These are phyloP conservation scores for Pterocles burchelli DNA, from an alignment of 2,113 vertebrate species.

Conservation along the genomic window DNA sequence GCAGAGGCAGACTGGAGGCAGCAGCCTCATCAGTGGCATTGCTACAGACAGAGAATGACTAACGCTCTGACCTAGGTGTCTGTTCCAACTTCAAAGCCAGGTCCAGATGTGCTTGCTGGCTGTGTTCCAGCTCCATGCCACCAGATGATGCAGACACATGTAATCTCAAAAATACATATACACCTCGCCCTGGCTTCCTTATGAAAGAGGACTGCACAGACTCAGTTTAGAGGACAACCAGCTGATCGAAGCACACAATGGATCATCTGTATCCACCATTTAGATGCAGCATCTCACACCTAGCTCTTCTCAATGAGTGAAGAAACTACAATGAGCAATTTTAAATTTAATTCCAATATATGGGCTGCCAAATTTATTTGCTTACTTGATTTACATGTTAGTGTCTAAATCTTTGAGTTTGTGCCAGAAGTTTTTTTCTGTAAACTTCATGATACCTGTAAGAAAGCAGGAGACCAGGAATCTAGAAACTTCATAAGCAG, in stretches of 20 bases:
- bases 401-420: background rate
- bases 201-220: background rate
- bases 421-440: background rate
- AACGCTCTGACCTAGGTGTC: background rate
- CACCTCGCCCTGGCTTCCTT: background rate
- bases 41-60: background rate
- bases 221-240: background rate
- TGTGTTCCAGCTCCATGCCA: background rate
- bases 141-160: background rate
- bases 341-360: background rate
- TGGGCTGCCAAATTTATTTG: background rate
- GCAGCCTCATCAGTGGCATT: background rate
- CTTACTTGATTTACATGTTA: background rate
- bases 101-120: background rate
- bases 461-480: background rate
- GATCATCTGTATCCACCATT: background rate
- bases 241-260: background rate
- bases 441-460: background rate
- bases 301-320: background rate
- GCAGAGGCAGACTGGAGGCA: background rate
- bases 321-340: background rate
- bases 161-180: background rate
- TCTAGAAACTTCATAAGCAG: background rate
- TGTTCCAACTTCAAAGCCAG: background rate
- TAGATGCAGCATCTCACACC: background rate